A percentile compares a stretch with the other conserved stretches of the same genome.
Evolutionary conservation across 2,888 invertebrate species (phyloP).

Genomic region (Galerucella pusilla): DNA sequence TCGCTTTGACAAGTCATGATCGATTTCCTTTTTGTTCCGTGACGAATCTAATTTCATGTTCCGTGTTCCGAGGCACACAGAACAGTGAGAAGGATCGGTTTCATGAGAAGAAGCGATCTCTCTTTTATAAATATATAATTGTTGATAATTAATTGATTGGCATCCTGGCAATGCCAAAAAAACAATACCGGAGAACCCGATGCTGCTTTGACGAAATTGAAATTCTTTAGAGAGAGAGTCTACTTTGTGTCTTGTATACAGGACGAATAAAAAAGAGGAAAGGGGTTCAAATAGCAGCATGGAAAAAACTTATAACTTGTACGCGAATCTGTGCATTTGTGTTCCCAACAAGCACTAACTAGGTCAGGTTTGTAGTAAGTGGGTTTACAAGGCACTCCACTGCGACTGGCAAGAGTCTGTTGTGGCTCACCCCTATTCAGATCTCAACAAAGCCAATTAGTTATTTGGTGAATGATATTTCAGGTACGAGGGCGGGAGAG

Average conservation of each 20-base stretch:
- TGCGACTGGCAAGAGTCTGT: too few species aligned
- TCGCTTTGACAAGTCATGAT: slow-evolving; percentile 33
- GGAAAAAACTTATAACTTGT: too few species aligned
- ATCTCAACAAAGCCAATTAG: too few species aligned
- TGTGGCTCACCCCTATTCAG: too few species aligned
- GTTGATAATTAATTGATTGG: slow-evolving; percentile 28
- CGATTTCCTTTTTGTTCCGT: slow-evolving; percentile 32
- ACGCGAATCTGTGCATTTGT: too few species aligned
- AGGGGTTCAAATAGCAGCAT: too few species aligned
- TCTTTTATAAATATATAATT: slow-evolving; percentile 22
- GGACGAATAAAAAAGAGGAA: too few species aligned
- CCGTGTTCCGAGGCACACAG: slow-evolving; percentile 25
- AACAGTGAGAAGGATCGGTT: slow-evolving; percentile 23
- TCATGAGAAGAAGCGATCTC: slow-evolving; percentile 25
- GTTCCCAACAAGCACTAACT: too few species aligned
- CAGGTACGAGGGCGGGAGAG: too few species aligned
- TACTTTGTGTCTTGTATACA: background rate
- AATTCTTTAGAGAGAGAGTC: slow-evolving; percentile 19
- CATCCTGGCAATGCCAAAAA: slow-evolving; percentile 16
- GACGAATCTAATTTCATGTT: slow-evolving; percentile 32
- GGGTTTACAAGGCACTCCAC: too few species aligned
- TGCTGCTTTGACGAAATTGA: slow-evolving; percentile 7
- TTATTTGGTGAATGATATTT: too few species aligned
- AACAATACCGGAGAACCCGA: background rate
- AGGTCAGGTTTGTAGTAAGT: too few species aligned